Evolutionary conservation across 2,113 vertebrate species (phyloP), one percentile per base, ranked within the genome.

Genomic region (Salvelinus sp.): DNA sequence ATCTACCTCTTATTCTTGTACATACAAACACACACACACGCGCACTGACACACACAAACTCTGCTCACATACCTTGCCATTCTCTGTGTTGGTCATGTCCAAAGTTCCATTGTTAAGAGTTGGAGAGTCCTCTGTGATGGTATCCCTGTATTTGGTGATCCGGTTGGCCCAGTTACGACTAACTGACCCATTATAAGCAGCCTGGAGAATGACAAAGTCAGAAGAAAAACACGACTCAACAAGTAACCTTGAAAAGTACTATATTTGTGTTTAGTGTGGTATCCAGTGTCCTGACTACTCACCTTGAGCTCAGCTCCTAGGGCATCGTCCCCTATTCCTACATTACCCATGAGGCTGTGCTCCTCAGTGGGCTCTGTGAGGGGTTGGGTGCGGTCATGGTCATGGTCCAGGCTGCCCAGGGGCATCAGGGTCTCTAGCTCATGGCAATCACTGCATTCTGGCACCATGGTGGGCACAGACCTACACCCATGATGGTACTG

Each of bases 341-440:
- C 76, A 69, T 82, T 83, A 74, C 87, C 88, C 88, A 95, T 94
- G 85, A 96, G 92, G 82, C 91, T 92, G 76, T 95, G 94, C 72
- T 92, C 93, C 89, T 96, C 94, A 0, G 90, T 89, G 83, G 91
- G 82, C 75, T 95, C 94, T 30, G 89, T 83, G 25, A 89, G 80
- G 14, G 87, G 85, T 65, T 91, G 67, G 0, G 87, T 83, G 0
- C 76, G 82, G 63, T 54, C 16, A 18, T 54, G 48, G 7, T 44
- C 38, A 44, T 44, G 38, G 12, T 96, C 95, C 72, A 95, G 92
- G 0, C 88, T 80, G 76, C 92, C 73, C 0, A 92, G 85, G 23
- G 95, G 93, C 93, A 99, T 96, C 28, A 99, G 94, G 18, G 96
- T 97, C 85, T 99, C 96, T 4, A 99, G 91, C 79, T 99, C 98